These are phyloP conservation scores for Eupithecia insigniata DNA, from an alignment of 2,888 invertebrate species.

Conservation along the genomic window DNA sequence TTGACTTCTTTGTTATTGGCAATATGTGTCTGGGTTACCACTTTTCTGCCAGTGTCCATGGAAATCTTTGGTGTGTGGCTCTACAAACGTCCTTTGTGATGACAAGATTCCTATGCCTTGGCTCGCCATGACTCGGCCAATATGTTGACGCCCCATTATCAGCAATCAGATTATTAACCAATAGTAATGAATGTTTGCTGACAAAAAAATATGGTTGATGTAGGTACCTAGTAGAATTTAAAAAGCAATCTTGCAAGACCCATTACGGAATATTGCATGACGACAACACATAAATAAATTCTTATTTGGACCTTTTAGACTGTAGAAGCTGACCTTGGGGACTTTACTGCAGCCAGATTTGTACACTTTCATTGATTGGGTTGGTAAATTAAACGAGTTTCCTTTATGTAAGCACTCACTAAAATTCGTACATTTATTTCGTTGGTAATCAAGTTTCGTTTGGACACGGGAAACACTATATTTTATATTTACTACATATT, in stretches of 20 bases:
- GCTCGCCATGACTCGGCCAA: neutral
- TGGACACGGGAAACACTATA: neutral
- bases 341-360: slow-evolving; percentile 14
- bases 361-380: slow-evolving; percentile 24
- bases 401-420: neutral
- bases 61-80: too few species aligned
- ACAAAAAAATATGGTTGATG: neutral
- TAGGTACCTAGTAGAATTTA: neutral
- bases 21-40: too few species aligned
- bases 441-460: neutral
- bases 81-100: neutral
- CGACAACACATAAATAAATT: slow-evolving; percentile 24
- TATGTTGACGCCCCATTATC: neutral
- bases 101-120: neutral
- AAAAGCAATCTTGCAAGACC: neutral
- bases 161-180: neutral
- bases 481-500: neutral
- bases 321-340: slow-evolving; percentile 28
- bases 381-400: slow-evolving; percentile 9
- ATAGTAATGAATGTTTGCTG: neutral
- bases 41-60: too few species aligned
- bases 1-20: too few species aligned
- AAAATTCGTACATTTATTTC: neutral
- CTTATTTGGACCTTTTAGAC: slow-evolving; percentile 14
- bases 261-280: slow-evolving; percentile 15